Base-by-base conservation (phyloP, 2,113 vertebrate genomes). In the Equus przewalskii region DNA sequence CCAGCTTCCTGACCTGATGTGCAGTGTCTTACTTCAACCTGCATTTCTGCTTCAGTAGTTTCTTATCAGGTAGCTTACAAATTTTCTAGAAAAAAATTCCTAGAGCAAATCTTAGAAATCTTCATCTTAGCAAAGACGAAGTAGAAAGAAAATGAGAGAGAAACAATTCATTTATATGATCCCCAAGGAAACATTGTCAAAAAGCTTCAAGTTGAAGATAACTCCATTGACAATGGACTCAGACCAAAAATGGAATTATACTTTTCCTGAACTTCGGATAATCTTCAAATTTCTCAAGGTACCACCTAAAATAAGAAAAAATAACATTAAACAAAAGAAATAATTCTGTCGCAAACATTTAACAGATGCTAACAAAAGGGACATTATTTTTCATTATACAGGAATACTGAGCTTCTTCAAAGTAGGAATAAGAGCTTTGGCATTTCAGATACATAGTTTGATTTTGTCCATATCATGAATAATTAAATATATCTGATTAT, bases 221-320 rank as follows among this genome's bases (percentile, higher is more conserved):
- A 33, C 7, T 24, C 64, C 26, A 22, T 0, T 8, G 36, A 44
- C 6, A 22, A 44, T 6, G 3, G 22, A 33, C 93, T 99, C 98
- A 99, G 94, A 99, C 98, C 33, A 99, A 36, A 98, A 99, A 99
- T 0, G 99, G 99, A 96, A 99, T 99, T 70, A 99, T 65, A 33
- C 99, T 99, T 98, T 99, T 99, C 96, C 99, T 99, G 56, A 79
- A 96, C 97, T 99, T 99, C 0, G 99, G 99, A 93, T 99, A 99
- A 97, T 99, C 99, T 98, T 99, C 99, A 98, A 99, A 99, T 98
- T 99, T 99, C 36, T 98, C 92, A 54, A 99, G 99, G 95, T 99
- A 99, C 99, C 99, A 99, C 95, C 99, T 99, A 98, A 80, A 99
- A 98, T 97, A 97, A 90, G 97, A 69, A 36, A 26, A 51, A 69